Conservation (phyloP, 2,797 vertebrate species). For the Atherinosoma microstoma region DNA sequence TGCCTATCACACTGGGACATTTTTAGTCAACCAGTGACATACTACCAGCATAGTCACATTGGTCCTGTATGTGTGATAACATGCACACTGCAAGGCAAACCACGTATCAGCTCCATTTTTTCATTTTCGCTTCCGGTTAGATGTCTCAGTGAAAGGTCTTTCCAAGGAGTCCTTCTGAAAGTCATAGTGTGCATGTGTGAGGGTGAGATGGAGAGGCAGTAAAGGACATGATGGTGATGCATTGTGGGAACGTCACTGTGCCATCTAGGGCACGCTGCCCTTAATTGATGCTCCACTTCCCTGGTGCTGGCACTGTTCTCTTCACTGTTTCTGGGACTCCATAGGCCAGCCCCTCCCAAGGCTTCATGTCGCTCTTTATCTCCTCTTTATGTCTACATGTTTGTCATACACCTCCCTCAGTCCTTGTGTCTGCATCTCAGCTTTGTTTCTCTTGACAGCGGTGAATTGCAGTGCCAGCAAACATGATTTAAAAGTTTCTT, state of each 20-base stretch:
- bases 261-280: constrained; percentile 79
- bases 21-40: too few species aligned
- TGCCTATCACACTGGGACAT: not conserved
- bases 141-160: constrained; percentile 12
- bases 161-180: constrained; percentile 11
- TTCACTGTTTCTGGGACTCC: constrained; percentile 71
- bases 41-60: too few species aligned
- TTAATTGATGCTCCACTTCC: constrained; percentile 87
- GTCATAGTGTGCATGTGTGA: not conserved
- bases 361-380: constrained; percentile 18
- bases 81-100: not conserved
- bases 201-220: constrained; percentile 28
- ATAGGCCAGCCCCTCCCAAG: constrained; percentile 26
- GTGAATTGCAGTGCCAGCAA: not conserved
- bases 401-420: constrained; percentile 10
- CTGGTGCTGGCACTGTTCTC: constrained; percentile 75
- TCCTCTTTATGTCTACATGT: constrained; percentile 34
- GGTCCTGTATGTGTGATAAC: not conserved
- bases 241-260: constrained; percentile 71
- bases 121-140: not conserved
- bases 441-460: constrained; percentile 6
- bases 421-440: constrained; percentile 20
- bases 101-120: not conserved
- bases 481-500: constrained; percentile 36
- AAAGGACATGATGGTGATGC: constrained; percentile 53